Evolutionary conservation across 2,113 vertebrate genomes (phyloP).

Genomic region (Nerophis ophidion): DNA sequence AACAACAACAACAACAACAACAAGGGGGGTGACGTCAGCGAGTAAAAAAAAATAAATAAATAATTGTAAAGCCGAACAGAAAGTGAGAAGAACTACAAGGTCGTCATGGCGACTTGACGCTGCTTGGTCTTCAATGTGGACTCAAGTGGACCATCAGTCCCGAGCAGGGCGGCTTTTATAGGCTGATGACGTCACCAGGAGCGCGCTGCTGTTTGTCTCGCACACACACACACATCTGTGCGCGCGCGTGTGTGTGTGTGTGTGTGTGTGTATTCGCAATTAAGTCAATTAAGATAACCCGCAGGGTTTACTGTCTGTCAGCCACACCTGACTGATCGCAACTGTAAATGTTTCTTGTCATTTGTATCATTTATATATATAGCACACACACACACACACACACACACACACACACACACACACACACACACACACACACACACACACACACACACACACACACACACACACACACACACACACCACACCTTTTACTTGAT

Average conservation of each 20-base stretch:
- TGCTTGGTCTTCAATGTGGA: background rate
- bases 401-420: too few relatives aligned
- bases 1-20: too few relatives aligned
- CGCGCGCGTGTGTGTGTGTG: too few relatives aligned
- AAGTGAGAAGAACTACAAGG: conserved; percentile 19
- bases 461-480: conserved; percentile 8
- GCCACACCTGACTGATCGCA: too few relatives aligned
- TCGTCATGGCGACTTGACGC: conserved; percentile 36
- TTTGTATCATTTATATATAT: too few relatives aligned
- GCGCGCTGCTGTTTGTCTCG: conserved; percentile 39
- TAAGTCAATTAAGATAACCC: conserved; percentile 94
- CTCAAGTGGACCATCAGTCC: conserved; percentile 63
- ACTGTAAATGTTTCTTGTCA: too few relatives aligned
- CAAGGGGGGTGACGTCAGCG: too few relatives aligned
- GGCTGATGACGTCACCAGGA: conserved; percentile 86
- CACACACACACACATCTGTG: too few relatives aligned
- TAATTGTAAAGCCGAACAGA: background rate
- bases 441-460: too few relatives aligned
- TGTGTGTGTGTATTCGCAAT: conserved; percentile 82
- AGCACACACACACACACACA: too few relatives aligned
- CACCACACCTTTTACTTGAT: too few relatives aligned
- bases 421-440: conserved; percentile 21
- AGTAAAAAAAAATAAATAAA: background rate
- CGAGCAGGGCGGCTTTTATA: conserved; percentile 84
- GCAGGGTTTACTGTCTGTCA: conserved; percentile 70